These are phyloP conservation scores for Cyprinodon variegatus DNA, from an alignment of 2,113 vertebrate genomes.

Conservation along the genomic window DNA sequence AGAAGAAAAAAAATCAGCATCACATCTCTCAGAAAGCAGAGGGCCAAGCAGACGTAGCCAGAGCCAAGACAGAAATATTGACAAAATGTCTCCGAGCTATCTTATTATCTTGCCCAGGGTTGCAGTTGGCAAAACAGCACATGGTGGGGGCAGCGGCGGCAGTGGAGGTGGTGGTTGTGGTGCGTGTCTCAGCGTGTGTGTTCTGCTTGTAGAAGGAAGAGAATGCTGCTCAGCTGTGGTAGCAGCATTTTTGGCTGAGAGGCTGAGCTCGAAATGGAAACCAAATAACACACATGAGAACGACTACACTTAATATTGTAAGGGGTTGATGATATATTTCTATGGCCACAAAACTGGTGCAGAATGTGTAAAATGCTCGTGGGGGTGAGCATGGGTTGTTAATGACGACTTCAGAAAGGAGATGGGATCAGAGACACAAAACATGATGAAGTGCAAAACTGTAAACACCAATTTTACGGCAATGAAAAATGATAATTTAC, in stretches of 20 bases:
- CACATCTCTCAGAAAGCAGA: constrained; percentile 76
- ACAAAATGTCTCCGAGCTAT: constrained; percentile 71
- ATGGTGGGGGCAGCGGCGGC: constrained; percentile 54
- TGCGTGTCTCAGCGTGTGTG: constrained; percentile 33
- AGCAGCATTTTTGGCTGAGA: constrained; percentile 49
- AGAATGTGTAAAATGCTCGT: neutral
- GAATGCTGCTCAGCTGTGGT: constrained; percentile 45
- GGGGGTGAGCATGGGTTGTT: neutral
- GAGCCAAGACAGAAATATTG: constrained; percentile 81
- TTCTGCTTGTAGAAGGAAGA: constrained; percentile 40
- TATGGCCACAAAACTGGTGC: neutral
- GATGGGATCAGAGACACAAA: neutral
- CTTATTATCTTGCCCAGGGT: constrained; percentile 69
- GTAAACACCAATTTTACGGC: neutral
- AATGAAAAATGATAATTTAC: too few species aligned
- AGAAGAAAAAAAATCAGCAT: constrained; percentile 56
- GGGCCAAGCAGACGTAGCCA: constrained; percentile 57
- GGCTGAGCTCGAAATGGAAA: constrained; percentile 34
- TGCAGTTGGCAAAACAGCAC: constrained; percentile 68
- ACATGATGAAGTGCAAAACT: neutral
- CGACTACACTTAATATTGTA: constrained; percentile 17
- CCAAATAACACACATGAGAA: constrained; percentile 44
- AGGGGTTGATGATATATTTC: neutral
- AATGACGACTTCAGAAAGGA: too few species aligned
- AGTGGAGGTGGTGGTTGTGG: constrained; percentile 4